Evolutionary conservation across 2,797 vertebrate genomes (phyloP).

Genomic region (Podarcis lilfordi): DNA sequence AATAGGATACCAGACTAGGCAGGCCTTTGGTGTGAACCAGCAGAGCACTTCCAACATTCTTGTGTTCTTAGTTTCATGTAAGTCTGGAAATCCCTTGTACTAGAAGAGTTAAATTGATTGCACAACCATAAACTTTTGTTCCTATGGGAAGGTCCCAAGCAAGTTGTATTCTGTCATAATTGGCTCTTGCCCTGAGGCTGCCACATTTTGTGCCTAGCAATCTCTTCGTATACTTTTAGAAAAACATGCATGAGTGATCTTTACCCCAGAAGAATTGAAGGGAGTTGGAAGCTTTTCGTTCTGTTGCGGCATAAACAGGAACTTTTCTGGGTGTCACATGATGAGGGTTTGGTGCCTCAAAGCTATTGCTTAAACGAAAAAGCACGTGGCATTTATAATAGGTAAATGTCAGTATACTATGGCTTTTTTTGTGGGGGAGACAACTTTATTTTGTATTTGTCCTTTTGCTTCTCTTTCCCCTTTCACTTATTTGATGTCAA

Average conservation of each 20-base stretch:
- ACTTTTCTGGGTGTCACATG: neutral
- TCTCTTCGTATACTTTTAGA: neutral
- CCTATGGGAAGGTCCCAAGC: neutral
- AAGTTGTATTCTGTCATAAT: conserved; percentile 22
- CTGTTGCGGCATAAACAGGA: neutral
- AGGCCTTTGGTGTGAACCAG: neutral
- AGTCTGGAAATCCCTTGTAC: neutral
- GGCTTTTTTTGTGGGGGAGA: neutral
- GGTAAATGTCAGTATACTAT: neutral
- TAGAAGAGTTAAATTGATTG: conserved; percentile 2
- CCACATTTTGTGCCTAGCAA: neutral
- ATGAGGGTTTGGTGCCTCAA: neutral
- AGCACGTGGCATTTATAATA: neutral
- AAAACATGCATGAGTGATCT: neutral
- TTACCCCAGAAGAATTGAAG: neutral
- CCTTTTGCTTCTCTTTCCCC: neutral
- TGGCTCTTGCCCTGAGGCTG: neutral
- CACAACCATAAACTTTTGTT: neutral
- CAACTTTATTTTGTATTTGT: neutral
- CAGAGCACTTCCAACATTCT: neutral
- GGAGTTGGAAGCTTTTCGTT: neutral
- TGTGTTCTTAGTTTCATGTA: neutral
- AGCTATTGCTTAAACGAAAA: neutral
- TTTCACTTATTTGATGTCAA: neutral
- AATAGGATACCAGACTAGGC: neutral